Percentiles rank a stretch among this genome's conserved stretches.
These are phyloP conservation scores for Brotogeris chrysoptera DNA, from an alignment of 2,797 vertebrate species.

Conservation along the genomic window DNA sequence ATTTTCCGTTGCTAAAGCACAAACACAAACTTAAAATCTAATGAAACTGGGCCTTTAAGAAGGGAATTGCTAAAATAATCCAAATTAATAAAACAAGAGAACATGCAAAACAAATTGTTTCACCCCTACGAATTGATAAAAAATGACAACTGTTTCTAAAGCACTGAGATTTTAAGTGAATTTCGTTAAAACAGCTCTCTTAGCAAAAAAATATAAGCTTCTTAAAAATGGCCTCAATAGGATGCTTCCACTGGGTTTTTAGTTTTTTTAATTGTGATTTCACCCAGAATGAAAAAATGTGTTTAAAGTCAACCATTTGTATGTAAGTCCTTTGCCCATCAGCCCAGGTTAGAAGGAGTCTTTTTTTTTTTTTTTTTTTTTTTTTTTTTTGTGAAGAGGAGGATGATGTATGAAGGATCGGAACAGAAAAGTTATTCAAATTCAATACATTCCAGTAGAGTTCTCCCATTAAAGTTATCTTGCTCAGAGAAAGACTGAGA, in stretches of 20 bases:
- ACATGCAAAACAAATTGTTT: neutral
- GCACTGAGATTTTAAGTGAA: neutral
- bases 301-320: neutral
- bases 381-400: neutral
- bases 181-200: neutral
- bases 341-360: neutral
- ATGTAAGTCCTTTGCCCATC: neutral
- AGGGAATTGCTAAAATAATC: constrained; percentile 4
- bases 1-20: neutral
- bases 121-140: neutral
- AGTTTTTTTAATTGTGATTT: neutral
- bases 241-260: neutral
- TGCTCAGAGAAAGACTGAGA: neutral
- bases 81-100: neutral
- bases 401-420: neutral
- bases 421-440: neutral
- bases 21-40: neutral
- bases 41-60: neutral
- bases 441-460: neutral
- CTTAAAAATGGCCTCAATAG: neutral
- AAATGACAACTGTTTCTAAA: neutral
- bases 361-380: neutral
- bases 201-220: neutral
- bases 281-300: neutral
- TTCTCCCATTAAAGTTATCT: neutral